phyloP scores from a whole-genome alignment of 2,888 invertebrate species.

The Nebria brevicollis region DNA sequence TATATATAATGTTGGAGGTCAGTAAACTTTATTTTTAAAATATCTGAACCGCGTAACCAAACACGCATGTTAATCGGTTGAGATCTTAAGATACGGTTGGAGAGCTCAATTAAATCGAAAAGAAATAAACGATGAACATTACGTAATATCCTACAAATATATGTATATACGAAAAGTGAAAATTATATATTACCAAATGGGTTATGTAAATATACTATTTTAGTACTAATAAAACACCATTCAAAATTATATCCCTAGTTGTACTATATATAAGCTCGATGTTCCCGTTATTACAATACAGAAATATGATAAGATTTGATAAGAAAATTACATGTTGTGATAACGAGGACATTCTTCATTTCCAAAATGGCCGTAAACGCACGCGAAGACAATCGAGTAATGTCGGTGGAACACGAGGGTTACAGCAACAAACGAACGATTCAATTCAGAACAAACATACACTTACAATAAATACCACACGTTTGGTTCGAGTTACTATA shows the following conservation, averaged over 20 bases:
- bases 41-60: no score
- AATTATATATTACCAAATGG: constrained; percentile 1
- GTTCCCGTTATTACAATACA: constrained; percentile 31
- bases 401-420: constrained; percentile 36
- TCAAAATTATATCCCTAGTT: not conserved
- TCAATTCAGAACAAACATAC: not conserved
- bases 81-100: no score
- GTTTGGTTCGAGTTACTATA: constrained; percentile 33
- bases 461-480: not conserved
- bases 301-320: constrained; percentile 45
- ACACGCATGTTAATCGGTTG: no score
- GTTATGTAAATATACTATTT: not conserved
- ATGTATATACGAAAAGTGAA: not conserved
- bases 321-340: constrained; percentile 49
- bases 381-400: constrained; percentile 35
- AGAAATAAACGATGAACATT: no score
- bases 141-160: no score
- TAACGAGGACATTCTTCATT: constrained; percentile 49
- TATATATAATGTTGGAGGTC: not conserved
- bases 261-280: not conserved
- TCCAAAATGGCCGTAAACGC: constrained; percentile 43
- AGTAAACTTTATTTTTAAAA: not conserved
- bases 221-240: not conserved
- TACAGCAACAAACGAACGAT: not conserved
- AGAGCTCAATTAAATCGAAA: no score